Evolutionary conservation across 37 sponge, comb jelly and placozoan species (phyloP).

Genomic region (Diacarnus erythraeanus): DNA sequence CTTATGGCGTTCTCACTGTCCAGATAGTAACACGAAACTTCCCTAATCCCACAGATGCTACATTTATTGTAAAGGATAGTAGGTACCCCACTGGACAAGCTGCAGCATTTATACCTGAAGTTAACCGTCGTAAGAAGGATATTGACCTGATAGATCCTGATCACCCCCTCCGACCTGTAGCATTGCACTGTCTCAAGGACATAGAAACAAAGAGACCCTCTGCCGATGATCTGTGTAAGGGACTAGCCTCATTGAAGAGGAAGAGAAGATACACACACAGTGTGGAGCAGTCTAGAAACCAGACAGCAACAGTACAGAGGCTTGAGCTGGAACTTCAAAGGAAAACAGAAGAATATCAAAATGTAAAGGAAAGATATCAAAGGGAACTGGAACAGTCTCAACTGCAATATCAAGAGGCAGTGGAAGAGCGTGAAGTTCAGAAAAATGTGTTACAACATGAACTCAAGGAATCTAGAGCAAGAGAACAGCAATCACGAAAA

Average conservation of each 20-base stretch:
- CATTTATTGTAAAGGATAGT: background rate
- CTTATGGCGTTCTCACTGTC: slow-evolving; percentile 31
- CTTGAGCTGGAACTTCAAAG: too few species aligned
- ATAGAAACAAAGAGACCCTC: slow-evolving; percentile 7
- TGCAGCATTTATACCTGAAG: background rate
- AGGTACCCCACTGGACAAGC: background rate
- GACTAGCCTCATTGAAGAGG: background rate
- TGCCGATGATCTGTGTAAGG: background rate
- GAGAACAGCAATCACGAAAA: too few species aligned
- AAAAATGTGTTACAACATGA: too few species aligned
- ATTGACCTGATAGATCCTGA: background rate
- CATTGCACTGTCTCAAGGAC: slow-evolving; percentile 18
- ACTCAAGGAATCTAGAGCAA: too few species aligned
- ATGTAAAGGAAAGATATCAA: too few species aligned
- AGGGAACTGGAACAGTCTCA: too few species aligned
- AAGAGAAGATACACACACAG: background rate
- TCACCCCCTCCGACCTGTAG: slow-evolving; percentile 1
- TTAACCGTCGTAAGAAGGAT: slow-evolving; percentile 10
- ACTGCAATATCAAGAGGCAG: too few species aligned
- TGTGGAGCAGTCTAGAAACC: too few species aligned
- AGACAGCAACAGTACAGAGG: too few species aligned
- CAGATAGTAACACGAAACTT: slow-evolving; percentile 37
- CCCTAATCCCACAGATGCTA: slow-evolving; percentile 25
- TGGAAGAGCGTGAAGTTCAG: too few species aligned
- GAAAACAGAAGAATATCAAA: too few species aligned